A percentile compares a stretch with the other conserved stretches of the same genome.
These are phyloP conservation scores for Acronicta psi DNA, from an alignment of 2,888 invertebrate species.

Conservation along the genomic window DNA sequence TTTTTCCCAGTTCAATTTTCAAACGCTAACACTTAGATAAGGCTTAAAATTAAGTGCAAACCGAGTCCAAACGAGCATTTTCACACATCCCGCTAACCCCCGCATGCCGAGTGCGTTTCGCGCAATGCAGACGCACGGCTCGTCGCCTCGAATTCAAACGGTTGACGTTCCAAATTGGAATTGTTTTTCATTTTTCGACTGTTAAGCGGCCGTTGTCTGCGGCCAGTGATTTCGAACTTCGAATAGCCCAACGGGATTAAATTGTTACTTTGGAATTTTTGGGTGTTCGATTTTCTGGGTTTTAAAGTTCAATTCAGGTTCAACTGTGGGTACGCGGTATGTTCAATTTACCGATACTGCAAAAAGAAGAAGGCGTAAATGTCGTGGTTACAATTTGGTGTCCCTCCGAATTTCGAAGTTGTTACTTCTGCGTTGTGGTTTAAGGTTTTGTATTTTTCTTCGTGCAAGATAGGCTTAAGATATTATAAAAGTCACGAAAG, in stretches of 20 bases:
- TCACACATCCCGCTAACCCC: constrained; percentile 47
- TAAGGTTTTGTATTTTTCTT: too few species aligned
- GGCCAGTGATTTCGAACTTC: constrained; percentile 75
- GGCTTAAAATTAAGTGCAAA: constrained; percentile 32
- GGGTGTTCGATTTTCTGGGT: constrained; percentile 37
- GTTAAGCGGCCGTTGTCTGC: constrained; percentile 74
- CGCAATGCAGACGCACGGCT: constrained; percentile 69
- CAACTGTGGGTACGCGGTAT: constrained; percentile 30
- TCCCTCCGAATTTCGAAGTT: too few species aligned
- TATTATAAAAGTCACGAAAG: too few species aligned
- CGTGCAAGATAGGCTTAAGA: too few species aligned
- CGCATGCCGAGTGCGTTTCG: constrained; percentile 70
- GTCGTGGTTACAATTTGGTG: background rate
- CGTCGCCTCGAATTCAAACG: constrained; percentile 79
- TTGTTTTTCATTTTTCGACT: constrained; percentile 85
- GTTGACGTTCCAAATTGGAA: constrained; percentile 86
- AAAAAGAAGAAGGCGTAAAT: constrained; percentile 22
- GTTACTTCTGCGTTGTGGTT: too few species aligned
- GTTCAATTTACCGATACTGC: constrained; percentile 15
- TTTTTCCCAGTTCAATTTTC: background rate
- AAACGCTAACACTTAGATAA: constrained; percentile 28
- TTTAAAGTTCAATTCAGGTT: constrained; percentile 50
- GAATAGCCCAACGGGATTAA: constrained; percentile 61
- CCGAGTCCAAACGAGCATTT: constrained; percentile 38
- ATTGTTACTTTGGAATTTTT: constrained; percentile 54